phyloP scores from a whole-genome alignment of 2,888 invertebrate species.

The Pollenia griseotomentosa region DNA sequence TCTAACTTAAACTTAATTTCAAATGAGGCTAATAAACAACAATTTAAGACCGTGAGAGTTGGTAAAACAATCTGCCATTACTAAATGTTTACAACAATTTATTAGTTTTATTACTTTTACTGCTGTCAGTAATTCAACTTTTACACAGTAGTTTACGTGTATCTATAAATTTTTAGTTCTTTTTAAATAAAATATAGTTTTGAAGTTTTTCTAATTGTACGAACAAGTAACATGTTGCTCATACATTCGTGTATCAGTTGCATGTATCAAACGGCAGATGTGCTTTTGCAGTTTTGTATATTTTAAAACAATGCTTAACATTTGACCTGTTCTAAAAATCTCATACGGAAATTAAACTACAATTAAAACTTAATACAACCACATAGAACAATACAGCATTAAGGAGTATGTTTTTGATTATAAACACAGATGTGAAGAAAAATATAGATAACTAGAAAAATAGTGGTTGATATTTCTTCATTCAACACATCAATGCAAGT shows the following conservation, averaged over 20 bases:
- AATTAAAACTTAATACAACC: slow-evolving; percentile 73
- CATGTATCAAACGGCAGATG: not conserved
- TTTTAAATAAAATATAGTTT: slow-evolving; percentile 40
- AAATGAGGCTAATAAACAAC: slow-evolving; percentile 3
- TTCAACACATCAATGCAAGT: too few relatives aligned
- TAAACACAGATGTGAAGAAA: not conserved
- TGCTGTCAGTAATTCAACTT: slow-evolving; percentile 47
- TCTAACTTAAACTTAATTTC: not conserved
- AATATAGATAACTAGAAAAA: not conserved
- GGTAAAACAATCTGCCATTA: slow-evolving; percentile 30
- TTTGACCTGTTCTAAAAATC: slow-evolving; percentile 69
- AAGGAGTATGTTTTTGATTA: not conserved
- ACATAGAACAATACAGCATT: slow-evolving; percentile 15
- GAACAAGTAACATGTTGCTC: slow-evolving; percentile 25
- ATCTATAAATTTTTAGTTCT: slow-evolving; percentile 27
- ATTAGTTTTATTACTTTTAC: slow-evolving; percentile 28
- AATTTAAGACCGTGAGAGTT: slow-evolving; percentile 2
- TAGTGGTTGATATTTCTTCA: too few relatives aligned
- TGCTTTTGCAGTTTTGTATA: not conserved
- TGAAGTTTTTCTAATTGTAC: slow-evolving; percentile 21
- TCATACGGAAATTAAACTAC: slow-evolving; percentile 75
- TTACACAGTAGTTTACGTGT: slow-evolving; percentile 10
- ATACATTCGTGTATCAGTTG: not conserved
- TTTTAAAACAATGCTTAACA: slow-evolving; percentile 61
- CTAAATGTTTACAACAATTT: slow-evolving; percentile 36